These are phyloP conservation scores for Tinamus major DNA, from an alignment of 2,797 vertebrate genomes.

Conservation along the genomic window DNA sequence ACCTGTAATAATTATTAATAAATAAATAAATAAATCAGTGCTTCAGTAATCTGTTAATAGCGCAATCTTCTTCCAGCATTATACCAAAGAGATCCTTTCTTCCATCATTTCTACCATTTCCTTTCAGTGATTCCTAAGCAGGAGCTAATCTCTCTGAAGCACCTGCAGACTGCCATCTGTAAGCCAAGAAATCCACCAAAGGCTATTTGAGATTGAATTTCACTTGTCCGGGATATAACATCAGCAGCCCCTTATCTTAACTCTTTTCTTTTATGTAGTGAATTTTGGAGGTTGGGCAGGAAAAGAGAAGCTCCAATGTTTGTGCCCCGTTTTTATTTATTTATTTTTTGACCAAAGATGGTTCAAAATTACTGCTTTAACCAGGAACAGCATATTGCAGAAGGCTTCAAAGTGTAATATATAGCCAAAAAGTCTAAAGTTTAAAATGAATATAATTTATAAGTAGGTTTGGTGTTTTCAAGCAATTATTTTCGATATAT, in stretches of 20 bases:
- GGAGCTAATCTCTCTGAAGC: constrained; percentile 1
- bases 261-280: not conserved
- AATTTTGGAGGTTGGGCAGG: not conserved
- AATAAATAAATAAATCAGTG: not conserved
- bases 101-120: not conserved
- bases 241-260: not conserved
- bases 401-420: not conserved
- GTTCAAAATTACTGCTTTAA: fast-evolving
- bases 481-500: not conserved
- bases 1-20: not conserved
- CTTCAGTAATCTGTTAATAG: not conserved
- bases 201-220: constrained; percentile 15
- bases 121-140: not conserved
- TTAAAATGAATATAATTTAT: not conserved
- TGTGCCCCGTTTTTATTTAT: not conserved
- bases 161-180: not conserved
- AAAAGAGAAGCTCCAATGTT: not conserved
- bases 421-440: not conserved
- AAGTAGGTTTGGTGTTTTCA: not conserved
- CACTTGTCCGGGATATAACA: not conserved
- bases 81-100: not conserved
- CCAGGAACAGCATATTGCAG: not conserved
- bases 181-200: not conserved
- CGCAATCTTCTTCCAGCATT: not conserved
- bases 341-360: not conserved